Conservation (phyloP, 2,888 invertebrate species). For the Hirtodrosophila duncani region DNA sequence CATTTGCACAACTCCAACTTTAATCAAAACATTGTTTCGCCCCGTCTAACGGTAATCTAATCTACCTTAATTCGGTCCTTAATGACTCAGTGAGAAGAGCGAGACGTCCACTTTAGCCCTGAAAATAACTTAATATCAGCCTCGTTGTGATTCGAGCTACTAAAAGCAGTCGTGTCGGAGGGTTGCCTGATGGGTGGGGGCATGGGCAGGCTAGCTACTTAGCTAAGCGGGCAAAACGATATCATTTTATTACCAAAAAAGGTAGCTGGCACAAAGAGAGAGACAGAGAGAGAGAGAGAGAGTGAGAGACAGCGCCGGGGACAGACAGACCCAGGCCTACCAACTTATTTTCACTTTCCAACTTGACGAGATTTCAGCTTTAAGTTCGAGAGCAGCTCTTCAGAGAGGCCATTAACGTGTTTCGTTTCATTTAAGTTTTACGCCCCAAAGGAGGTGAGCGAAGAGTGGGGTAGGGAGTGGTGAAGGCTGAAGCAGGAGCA, state of each 20-base stretch:
- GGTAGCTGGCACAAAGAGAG: conserved; percentile 7
- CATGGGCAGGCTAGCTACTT: conserved; percentile 50
- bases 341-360: not conserved
- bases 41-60: conserved; percentile 38
- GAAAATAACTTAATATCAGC: conserved; percentile 70
- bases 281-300: not conserved
- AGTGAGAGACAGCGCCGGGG: not conserved
- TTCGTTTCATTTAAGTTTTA: conserved; percentile 73
- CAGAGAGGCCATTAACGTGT: conserved; percentile 72
- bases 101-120: conserved; percentile 42
- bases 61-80: conserved; percentile 62
- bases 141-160: conserved; percentile 34
- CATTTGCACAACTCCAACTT: too few species aligned
- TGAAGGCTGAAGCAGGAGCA: conserved; percentile 12
- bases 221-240: conserved; percentile 67
- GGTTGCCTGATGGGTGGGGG: too few species aligned
- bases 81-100: conserved; percentile 42
- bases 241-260: conserved; percentile 60
- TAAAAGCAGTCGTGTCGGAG: conserved; percentile 9
- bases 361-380: not conserved
- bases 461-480: too few species aligned
- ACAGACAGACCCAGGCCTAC: conserved; percentile 4
- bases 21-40: too few species aligned
- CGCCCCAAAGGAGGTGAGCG: too few species aligned
- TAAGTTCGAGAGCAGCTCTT: conserved; percentile 18